Conservation (phyloP, 2,888 invertebrate genomes). For the Atherix ibis region DNA sequence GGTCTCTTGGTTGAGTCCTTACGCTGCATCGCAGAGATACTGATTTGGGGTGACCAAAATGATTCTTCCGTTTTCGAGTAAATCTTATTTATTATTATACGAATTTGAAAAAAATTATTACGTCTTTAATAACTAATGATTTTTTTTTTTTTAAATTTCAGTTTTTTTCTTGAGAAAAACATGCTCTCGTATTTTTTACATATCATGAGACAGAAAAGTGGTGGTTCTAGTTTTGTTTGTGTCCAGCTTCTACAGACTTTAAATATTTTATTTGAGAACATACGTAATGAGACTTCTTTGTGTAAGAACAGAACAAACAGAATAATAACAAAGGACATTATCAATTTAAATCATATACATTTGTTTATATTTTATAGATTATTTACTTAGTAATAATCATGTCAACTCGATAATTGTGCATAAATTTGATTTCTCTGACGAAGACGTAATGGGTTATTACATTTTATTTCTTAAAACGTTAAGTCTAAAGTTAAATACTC, state of each 20-base stretch:
- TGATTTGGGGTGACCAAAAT: slow-evolving; percentile 99
- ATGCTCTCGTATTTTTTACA: slow-evolving; percentile 96
- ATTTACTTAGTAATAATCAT: slow-evolving; percentile 96
- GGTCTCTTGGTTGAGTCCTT: slow-evolving; percentile 92
- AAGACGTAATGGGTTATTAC: slow-evolving; percentile 99
- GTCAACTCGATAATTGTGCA: slow-evolving; percentile 99
- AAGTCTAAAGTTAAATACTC: slow-evolving; percentile 90
- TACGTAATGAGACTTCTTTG: slow-evolving; percentile 93
- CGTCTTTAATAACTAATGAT: neutral
- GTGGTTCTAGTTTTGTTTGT: slow-evolving; percentile 84
- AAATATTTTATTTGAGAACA: slow-evolving; percentile 98
- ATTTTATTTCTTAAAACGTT: slow-evolving; percentile 98
- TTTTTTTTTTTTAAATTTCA: slow-evolving; percentile 33
- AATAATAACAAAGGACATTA: neutral
- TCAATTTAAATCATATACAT: neutral
- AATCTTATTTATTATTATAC: slow-evolving; percentile 34
- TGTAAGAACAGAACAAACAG: slow-evolving; percentile 64
- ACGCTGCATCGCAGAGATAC: slow-evolving; percentile 92
- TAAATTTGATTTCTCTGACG: slow-evolving; percentile 98
- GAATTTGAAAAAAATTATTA: neutral
- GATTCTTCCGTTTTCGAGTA: slow-evolving; percentile 99
- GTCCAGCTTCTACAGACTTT: slow-evolving; percentile 95
- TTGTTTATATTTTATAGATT: slow-evolving; percentile 61
- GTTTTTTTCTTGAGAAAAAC: slow-evolving; percentile 97
- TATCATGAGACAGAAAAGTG: slow-evolving; percentile 95